These are phyloP conservation scores for Drosophila bocqueti DNA, from an alignment of 1,140 invertebrate species.

Conservation along the genomic window DNA sequence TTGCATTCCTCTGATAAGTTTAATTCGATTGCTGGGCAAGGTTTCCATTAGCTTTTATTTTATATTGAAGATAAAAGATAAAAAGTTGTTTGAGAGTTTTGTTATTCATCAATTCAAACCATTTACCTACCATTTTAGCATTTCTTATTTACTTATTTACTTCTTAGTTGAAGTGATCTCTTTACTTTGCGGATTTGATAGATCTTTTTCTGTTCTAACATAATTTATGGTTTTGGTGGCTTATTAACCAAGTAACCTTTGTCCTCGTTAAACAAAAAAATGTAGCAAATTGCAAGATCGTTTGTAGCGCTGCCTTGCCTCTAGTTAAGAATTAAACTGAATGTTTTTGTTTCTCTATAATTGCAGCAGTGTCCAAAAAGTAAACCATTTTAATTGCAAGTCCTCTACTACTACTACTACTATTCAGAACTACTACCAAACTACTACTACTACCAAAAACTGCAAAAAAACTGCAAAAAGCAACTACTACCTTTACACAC, in stretches of 20 bases:
- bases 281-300: background rate
- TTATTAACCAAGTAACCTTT: background rate
- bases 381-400: constrained; percentile 70
- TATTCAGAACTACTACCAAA: constrained; percentile 39
- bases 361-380: constrained; percentile 84
- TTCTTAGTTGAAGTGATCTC: too few relatives aligned
- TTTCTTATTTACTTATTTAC: too few relatives aligned
- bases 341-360: constrained; percentile 74
- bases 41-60: too few relatives aligned
- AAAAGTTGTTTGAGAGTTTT: background rate
- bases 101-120: background rate
- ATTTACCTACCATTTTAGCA: background rate
- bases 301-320: constrained; percentile 2
- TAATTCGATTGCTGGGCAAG: background rate
- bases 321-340: constrained; percentile 63
- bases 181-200: background rate
- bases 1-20: constrained; percentile 9
- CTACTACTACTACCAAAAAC: constrained; percentile 42
- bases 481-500: constrained; percentile 43
- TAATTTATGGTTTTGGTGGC: background rate
- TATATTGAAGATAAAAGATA: background rate
- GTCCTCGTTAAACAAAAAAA: background rate
- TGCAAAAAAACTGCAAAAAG: constrained; percentile 31
- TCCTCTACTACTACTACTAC: constrained; percentile 44
- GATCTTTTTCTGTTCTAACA: background rate